Percentiles rank a stretch among this genome's conserved stretches.
Conservation (phyloP, 2,113 vertebrate species). For the Chaetops frenatus region DNA sequence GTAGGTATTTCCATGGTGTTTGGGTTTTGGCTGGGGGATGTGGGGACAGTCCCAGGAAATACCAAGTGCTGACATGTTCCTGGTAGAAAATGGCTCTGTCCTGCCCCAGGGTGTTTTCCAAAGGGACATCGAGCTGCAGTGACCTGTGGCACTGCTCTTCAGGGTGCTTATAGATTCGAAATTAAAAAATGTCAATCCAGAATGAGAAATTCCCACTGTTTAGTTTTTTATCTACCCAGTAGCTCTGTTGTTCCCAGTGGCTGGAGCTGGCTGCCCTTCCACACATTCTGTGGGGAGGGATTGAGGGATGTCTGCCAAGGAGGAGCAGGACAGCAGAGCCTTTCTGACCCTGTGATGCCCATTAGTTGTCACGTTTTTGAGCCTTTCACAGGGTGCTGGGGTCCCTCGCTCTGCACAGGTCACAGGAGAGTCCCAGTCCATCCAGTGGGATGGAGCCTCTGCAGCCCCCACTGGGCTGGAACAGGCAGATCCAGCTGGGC, state of each 20-base stretch:
- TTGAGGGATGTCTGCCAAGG: background rate
- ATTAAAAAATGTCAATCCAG: background rate
- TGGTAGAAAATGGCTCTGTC: background rate
- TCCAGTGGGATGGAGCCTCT: background rate
- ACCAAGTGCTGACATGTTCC: background rate
- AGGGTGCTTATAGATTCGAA: background rate
- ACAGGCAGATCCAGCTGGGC: background rate
- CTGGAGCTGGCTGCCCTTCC: background rate
- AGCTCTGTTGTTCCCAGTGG: background rate
- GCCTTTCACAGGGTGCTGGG: background rate
- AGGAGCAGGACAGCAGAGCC: background rate
- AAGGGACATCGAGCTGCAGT: background rate
- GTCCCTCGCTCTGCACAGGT: accelerated
- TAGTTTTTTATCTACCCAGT: accelerated
- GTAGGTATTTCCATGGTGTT: background rate
- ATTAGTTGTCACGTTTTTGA: background rate
- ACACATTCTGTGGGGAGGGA: accelerated
- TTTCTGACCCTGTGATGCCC: background rate
- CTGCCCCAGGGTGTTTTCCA: background rate
- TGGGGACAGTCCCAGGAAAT: background rate
- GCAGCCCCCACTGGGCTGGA: background rate
- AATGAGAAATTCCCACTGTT: background rate
- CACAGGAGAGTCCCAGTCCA: accelerated
- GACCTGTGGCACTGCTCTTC: background rate
- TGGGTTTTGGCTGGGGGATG: background rate